Base-by-base conservation (phyloP, 2,888 invertebrate genomes). In the Chymomyza amoena region DNA sequence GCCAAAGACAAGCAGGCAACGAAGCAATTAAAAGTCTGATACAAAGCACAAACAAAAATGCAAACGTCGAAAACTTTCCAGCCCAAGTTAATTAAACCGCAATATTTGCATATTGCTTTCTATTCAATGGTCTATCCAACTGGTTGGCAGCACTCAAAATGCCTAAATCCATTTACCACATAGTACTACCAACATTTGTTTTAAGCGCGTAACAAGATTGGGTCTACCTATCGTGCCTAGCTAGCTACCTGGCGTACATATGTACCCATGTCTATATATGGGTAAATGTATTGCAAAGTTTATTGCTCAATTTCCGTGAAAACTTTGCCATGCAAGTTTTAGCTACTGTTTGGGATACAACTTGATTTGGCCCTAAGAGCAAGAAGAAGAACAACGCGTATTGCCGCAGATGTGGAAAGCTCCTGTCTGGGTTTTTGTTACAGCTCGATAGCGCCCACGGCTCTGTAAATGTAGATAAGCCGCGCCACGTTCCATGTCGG, bases 31-130 rank as follows among this genome's bases (percentile, higher is more conserved):
- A 67, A 36, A 62, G 45, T 16, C 15, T 13, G 50, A 36, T 61
- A 67, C 13, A 45, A 45, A 45, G 39, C 39, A 13, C 39, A 45
- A 45, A 45, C 39, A 45, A 45, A 45, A 57, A 64, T 77, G 75
- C 72, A 77, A 72, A 77, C 80, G 6, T 4, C 2, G 68, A 72
- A n/a, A 79, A 78, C 79, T 72, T 69, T 63, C 66, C 70, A 68
- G 78, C 69, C 72, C 76, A 84, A 25, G 70, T 88, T 84, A 88
- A 84, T 84, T 84, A 84, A 84, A 86, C 87, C 87, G 82, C 88
- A 81, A 88, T 88, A 88, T 84, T 84, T 81, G 78, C 84, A 84
- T 86, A 81, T 79, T 86, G 77, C 76, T 68, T 66, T 70, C 77
- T 71, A 75, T 68, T 64, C 66, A 51, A n/a, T 73, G 62, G 51